These are phyloP conservation scores for Drosophila kurseongensis DNA, from an alignment of 1,140 invertebrate species.

Conservation along the genomic window DNA sequence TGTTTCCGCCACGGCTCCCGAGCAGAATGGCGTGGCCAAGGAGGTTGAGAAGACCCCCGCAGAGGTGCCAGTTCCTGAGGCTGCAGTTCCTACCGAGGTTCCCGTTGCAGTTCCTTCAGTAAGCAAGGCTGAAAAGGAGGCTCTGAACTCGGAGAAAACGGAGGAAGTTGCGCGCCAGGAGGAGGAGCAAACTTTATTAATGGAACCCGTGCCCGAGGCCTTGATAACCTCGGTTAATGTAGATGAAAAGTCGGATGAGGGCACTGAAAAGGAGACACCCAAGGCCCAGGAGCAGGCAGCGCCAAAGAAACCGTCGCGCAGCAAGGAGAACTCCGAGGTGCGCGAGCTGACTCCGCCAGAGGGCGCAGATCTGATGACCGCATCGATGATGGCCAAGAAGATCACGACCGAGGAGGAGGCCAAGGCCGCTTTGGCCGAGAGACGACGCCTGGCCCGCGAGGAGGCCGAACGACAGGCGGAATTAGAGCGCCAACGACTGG, in stretches of 20 bases:
- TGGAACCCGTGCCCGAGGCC: slow-evolving; percentile 17
- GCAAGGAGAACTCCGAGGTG: slow-evolving; percentile 80
- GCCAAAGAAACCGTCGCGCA: slow-evolving; percentile 64
- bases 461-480: slow-evolving; percentile 94
- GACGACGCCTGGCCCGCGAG: slow-evolving; percentile 92
- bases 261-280: slow-evolving; percentile 81
- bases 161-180: slow-evolving; percentile 72
- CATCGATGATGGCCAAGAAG: slow-evolving; percentile 88
- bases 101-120: slow-evolving; percentile 23
- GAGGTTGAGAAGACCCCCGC: slow-evolving; percentile 18
- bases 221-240: slow-evolving; percentile 52
- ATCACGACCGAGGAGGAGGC: slow-evolving; percentile 96
- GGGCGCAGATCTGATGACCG: slow-evolving; percentile 74
- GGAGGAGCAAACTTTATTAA: slow-evolving; percentile 14
- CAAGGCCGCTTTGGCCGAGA: slow-evolving; percentile 94
- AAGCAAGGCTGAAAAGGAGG: slow-evolving; percentile 83
- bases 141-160: slow-evolving; percentile 78
- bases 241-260: slow-evolving; percentile 84
- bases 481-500: slow-evolving; percentile 90
- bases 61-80: slow-evolving; percentile 33
- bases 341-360: slow-evolving; percentile 76
- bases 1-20: slow-evolving; percentile 13
- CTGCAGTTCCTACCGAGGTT: slow-evolving; percentile 18
- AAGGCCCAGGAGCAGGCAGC: slow-evolving; percentile 21
- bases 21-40: slow-evolving; percentile 61